A percentile compares a stretch with the other conserved stretches of the same genome.
Evolutionary conservation across 1,140 invertebrate species (phyloP).

Genomic region (Lepidostoma basale): DNA sequence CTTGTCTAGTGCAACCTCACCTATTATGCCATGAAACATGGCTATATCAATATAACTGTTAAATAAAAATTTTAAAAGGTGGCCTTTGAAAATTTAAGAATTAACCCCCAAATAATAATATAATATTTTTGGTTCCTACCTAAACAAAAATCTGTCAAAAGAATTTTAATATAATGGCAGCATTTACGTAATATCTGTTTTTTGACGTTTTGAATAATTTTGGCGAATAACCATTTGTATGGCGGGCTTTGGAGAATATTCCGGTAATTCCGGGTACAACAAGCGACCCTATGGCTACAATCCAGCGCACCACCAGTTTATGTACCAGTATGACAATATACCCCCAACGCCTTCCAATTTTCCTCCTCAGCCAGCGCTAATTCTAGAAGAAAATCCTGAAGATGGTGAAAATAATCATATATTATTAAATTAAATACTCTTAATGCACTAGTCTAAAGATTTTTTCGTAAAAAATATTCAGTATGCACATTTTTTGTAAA

Average conservation of each 20-base stretch:
- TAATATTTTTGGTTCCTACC: no score
- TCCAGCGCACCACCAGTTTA: conserved; percentile 38
- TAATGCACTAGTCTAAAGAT: no score
- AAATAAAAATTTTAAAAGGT: no score
- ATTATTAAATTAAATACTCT: neutral
- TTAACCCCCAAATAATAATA: no score
- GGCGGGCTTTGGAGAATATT: conserved; percentile 59
- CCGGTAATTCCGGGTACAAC: conserved; percentile 53
- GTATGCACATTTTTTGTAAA: no score
- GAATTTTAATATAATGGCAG: neutral
- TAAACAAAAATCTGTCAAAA: neutral
- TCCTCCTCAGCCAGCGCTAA: conserved; percentile 23
- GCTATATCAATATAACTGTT: no score
- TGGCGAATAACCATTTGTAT: conserved; percentile 43
- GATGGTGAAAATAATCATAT: conserved; percentile 53
- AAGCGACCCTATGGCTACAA: conserved; percentile 53
- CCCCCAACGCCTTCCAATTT: neutral
- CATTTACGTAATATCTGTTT: conserved; percentile 12
- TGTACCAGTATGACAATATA: conserved; percentile 47
- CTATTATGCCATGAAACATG: no score
- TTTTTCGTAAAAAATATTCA: no score
- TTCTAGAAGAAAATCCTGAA: conserved; percentile 60
- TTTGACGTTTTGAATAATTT: conserved; percentile 26
- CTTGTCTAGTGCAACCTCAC: no score
- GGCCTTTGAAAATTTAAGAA: no score